Conservation (phyloP, 2,113 vertebrate genomes). For the Meriones unguiculatus region DNA sequence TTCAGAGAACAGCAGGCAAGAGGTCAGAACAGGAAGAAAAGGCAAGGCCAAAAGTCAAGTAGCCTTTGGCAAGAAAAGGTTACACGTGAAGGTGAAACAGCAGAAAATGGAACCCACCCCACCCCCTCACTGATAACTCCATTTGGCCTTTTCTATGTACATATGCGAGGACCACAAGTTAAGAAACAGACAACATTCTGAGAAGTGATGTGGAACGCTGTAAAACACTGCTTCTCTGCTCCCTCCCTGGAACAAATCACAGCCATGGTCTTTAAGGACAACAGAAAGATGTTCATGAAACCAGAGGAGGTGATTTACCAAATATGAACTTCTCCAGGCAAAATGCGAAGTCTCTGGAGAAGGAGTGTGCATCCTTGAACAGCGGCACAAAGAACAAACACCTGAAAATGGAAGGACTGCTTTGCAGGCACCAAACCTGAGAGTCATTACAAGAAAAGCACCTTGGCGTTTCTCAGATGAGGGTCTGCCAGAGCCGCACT, state of each 20-base stretch:
- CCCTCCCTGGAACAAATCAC: not conserved
- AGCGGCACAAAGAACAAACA: not conserved
- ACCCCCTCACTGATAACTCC: rapidly evolving
- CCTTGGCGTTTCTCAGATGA: not conserved
- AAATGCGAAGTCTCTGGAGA: not conserved
- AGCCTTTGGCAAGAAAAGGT: not conserved
- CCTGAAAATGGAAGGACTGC: not conserved
- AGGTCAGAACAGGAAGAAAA: not conserved
- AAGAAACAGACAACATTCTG: not conserved
- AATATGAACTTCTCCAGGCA: not conserved
- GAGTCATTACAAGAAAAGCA: not conserved
- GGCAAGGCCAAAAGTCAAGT: not conserved
- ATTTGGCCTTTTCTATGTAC: not conserved
- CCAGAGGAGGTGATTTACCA: not conserved
- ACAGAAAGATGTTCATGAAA: not conserved
- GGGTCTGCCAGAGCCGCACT: not conserved
- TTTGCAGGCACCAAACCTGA: no score
- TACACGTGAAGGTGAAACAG: not conserved
- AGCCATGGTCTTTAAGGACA: not conserved
- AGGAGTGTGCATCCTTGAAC: no score
- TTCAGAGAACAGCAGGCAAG: not conserved
- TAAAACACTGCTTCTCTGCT: not conserved
- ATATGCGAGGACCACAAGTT: not conserved
- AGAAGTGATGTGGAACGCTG: not conserved
- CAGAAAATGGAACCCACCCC: not conserved